Base-by-base conservation (phyloP, 1,140 invertebrate genomes). In the Dolichoris vasculosae region DNA sequence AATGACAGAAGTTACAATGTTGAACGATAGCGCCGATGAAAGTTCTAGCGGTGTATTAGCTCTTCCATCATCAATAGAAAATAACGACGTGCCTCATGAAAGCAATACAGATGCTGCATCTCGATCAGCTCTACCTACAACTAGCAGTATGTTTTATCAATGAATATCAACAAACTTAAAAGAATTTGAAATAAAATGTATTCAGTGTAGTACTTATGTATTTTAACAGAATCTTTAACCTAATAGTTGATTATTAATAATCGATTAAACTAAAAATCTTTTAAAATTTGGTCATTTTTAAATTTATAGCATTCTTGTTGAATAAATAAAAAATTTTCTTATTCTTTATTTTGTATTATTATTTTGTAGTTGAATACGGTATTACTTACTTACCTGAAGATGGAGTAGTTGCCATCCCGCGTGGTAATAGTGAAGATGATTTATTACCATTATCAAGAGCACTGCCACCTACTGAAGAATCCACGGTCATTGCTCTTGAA, bases 301-400 rank as follows among this genome's bases (percentile, higher is more conserved):
- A 17, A 64, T 64, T 35, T 32, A 35, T 32, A 79, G 23, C n/a
- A 23, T 2, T 38, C 48, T 59, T 73, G 8, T 17, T 1, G 3
- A 63, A 32, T 23, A 67, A 23, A 8, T 38, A 30, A 35, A 38
- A 46, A 83, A 30, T 55, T 40, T 13, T 63, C 71, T 55, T 76
- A 63, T 46, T 23, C 48, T 59, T 75, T 13, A 79, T 48, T 69
- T 63, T 35, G 13, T 26, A 71, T 75, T 82, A 35, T 35, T 86
- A 20, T 73, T 86, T 91, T 90, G 67, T 89, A 91, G 90, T 88
- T 76, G 90, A 92, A 84, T 91, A 90, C 88, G 89, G 88, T 80
- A 88, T 91, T 86, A 88, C 89, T 87, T 90, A 92, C 89, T 89
- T 91, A 90, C 89, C 90, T 88, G 91, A 91, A 85, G 90, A 92